These are phyloP conservation scores for Platycnemis pennipes DNA, from an alignment of 2,888 invertebrate genomes.

Conservation along the genomic window DNA sequence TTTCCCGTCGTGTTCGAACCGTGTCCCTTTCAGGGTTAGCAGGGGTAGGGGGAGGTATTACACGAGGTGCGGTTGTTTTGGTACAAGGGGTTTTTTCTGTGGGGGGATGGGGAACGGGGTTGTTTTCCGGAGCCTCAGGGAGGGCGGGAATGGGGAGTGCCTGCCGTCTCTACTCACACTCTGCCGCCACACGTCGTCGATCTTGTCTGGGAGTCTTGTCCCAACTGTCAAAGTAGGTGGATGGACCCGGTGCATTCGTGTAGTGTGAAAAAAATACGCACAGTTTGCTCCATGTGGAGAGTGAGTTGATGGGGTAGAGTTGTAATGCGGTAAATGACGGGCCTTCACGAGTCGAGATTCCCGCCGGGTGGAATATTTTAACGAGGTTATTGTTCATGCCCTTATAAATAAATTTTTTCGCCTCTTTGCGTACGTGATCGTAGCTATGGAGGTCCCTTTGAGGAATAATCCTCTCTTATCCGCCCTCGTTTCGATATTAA, in stretches of 20 bases:
- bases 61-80: constrained; percentile 46
- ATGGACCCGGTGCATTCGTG: background rate
- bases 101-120: background rate
- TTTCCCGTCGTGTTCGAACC: constrained; percentile 26
- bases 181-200: background rate
- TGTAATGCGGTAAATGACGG: background rate
- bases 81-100: background rate
- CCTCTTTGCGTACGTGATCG: background rate
- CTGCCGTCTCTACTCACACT: background rate
- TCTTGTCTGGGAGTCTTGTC: constrained; percentile 29
- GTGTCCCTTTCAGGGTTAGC: constrained; percentile 31
- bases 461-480: background rate
- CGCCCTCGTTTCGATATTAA: background rate
- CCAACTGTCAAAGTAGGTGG: constrained; percentile 34
- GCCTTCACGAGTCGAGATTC: background rate
- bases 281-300: background rate
- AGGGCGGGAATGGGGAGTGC: background rate
- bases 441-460: background rate
- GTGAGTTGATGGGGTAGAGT: background rate
- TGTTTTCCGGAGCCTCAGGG: background rate
- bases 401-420: background rate
- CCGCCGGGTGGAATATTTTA: background rate
- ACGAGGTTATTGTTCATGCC: background rate
- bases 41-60: constrained; percentile 23
- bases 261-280: background rate